Base-by-base conservation (phyloP, 1,140 invertebrate species). In the Tetramorium simillimum region DNA sequence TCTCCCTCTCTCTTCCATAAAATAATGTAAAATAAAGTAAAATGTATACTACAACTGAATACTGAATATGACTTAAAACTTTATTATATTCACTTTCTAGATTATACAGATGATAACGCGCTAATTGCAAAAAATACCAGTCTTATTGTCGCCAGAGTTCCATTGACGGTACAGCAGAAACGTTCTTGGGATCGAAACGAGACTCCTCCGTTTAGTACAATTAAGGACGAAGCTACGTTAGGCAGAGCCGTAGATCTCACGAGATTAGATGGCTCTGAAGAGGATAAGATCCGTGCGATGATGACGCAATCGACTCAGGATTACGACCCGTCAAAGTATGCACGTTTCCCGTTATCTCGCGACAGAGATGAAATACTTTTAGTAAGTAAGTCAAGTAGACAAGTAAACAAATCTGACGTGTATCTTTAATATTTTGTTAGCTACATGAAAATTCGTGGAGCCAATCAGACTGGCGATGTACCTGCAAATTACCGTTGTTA, bases 121-220 rank as follows among this genome's bases (percentile, higher is more conserved):
- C 96, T 99, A 85, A 99, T 99, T 92, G 98, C 99, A 21, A 99
- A 99, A 95, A 99, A 99, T 95, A 99, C 99, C 75, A 99, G 99
- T 56, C 96, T 99, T n/a, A 97, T 99, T 87, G 98, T 99, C 85
- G 97, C 98, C 49, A 96, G 99, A 94, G 97, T 99, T 84, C 99
- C 99, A 24, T 95, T 99, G 49, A 96, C 97, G 3, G 95, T 96
- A 58, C 97, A 97, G 92, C 97, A 97, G 93, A 97, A 97, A 90
- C 97, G 97, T 95, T 96, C 97, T 91, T 97, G 97, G 97, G 97
- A 97, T 94, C 86, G 94, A 87, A 95, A 92, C 88, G 94, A 95
- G 87, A 81, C 91, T 53, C 94, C 94, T 85, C 91, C 94, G 3
- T 95, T 95, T 91, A 95, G 96, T 67, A 95, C 95, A 80, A 91